These are phyloP conservation scores for Eucera pruinosa DNA, from an alignment of 2,888 invertebrate species.

Conservation along the genomic window DNA sequence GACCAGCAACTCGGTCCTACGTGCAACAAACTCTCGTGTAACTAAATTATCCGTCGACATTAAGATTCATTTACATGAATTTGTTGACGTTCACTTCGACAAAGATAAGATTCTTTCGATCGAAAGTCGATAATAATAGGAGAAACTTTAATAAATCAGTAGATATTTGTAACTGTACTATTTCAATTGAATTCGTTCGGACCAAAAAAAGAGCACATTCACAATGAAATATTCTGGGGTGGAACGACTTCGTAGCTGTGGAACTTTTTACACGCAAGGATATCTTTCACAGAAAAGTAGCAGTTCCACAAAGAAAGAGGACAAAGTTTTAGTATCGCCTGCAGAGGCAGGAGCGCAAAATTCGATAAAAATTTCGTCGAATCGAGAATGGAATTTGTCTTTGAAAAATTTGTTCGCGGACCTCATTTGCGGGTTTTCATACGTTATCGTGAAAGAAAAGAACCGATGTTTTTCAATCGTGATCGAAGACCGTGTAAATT, in stretches of 20 bases:
- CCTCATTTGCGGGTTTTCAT: too few relatives aligned
- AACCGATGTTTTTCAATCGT: background rate
- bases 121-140: too few relatives aligned
- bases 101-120: too few relatives aligned
- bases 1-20: background rate
- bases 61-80: background rate
- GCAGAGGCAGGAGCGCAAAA: background rate
- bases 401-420: too few relatives aligned
- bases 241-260: background rate
- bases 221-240: background rate
- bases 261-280: background rate
- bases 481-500: background rate
- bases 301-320: background rate
- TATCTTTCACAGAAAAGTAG: background rate
- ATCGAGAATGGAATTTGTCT: background rate
- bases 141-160: too few relatives aligned
- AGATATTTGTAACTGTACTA: too few relatives aligned
- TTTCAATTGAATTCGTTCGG: background rate
- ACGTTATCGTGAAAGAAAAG: too few relatives aligned
- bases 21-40: background rate
- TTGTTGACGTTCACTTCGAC: background rate
- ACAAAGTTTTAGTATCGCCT: background rate
- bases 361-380: slow-evolving; percentile 9
- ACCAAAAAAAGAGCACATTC: background rate
- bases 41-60: background rate